These are phyloP conservation scores for Danio aesculapii DNA, from an alignment of 2,797 vertebrate genomes.

Conservation along the genomic window DNA sequence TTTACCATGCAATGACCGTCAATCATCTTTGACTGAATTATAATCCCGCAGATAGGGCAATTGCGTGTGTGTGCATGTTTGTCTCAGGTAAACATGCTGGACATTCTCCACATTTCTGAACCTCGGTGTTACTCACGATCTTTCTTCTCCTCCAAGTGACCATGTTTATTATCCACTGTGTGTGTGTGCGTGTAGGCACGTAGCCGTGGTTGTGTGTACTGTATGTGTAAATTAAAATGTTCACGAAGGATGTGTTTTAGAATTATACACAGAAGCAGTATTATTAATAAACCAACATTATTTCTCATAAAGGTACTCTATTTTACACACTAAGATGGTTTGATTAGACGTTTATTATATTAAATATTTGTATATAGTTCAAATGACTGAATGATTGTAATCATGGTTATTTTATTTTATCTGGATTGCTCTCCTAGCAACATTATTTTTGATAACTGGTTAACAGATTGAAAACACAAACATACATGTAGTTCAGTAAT, in stretches of 20 bases:
- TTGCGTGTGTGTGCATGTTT: conserved; percentile 47
- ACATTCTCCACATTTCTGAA: conserved; percentile 62
- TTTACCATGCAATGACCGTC: not conserved
- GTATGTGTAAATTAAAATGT: conserved; percentile 1
- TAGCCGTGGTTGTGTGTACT: conserved; percentile 1
- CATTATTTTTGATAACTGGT: not conserved
- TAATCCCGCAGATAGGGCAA: conserved; percentile 19
- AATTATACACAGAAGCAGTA: not conserved
- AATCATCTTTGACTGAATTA: not conserved
- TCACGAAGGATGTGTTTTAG: not conserved
- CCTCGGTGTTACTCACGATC: conserved; percentile 52
- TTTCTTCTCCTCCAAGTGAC: conserved; percentile 18
- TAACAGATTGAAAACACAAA: not conserved
- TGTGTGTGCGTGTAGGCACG: conserved; percentile 18
- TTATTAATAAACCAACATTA: not conserved
- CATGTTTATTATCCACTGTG: conserved; percentile 25
- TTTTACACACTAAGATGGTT: not conserved
- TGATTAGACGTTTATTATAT: not conserved
- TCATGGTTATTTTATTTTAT: not conserved
- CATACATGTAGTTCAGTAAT: not conserved
- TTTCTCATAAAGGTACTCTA: not conserved
- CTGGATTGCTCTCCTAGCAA: not conserved
- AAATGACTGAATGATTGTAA: not conserved
- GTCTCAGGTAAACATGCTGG: conserved; percentile 52
- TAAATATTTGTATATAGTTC: too few relatives aligned